Conservation (phyloP, 2,113 vertebrate species). For the Eptesicus fuscus region DNA sequence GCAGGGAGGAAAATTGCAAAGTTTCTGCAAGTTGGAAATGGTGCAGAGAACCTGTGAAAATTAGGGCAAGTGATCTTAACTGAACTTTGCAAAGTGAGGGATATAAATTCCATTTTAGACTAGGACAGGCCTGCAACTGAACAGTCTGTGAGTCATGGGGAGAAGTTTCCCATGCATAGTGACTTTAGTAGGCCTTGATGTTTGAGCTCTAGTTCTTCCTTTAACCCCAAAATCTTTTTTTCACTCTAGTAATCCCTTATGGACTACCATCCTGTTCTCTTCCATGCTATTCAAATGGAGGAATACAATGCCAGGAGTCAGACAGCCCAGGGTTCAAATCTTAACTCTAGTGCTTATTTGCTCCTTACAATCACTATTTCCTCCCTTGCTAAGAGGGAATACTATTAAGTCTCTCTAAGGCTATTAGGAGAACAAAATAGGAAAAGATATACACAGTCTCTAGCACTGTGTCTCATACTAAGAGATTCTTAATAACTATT, state of each 20-base stretch:
- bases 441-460: neutral
- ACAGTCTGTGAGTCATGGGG: neutral
- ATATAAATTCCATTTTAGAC: neutral
- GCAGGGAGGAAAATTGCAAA: constrained; percentile 36
- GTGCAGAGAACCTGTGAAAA: neutral
- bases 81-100: constrained; percentile 26
- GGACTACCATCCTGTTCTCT: neutral
- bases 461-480: neutral
- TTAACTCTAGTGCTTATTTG: neutral
- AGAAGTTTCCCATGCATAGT: neutral
- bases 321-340: neutral
- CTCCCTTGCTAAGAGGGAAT: neutral
- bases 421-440: neutral
- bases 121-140: neutral
- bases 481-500: neutral
- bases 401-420: neutral
- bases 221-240: neutral
- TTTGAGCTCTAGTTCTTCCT: neutral
- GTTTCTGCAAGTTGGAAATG: neutral
- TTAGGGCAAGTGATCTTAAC: neutral
- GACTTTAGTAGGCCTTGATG: neutral
- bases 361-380: neutral
- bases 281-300: neutral
- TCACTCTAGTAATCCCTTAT: neutral
- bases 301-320: neutral